Percentiles rank a stretch among this genome's conserved stretches.
phyloP scores from a whole-genome alignment of 2,797 vertebrate species.

The Pseudomugil tenellus region DNA sequence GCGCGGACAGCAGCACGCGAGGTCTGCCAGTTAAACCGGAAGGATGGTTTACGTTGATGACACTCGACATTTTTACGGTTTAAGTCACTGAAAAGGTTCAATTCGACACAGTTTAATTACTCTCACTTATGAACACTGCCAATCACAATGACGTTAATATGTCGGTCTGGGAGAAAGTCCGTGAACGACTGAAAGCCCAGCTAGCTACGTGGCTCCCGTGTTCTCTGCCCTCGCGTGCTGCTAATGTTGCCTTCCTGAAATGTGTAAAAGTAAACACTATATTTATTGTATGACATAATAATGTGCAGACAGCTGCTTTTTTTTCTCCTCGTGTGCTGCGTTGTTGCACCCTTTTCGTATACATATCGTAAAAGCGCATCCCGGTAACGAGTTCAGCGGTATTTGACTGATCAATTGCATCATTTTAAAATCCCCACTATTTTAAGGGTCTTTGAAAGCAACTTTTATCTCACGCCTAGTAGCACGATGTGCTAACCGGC shows the following conservation, averaged over 20 bases:
- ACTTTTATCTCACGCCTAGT: slow-evolving; percentile 20
- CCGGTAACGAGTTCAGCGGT: accelerated
- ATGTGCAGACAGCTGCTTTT: neutral
- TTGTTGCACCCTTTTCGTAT: neutral
- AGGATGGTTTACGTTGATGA: neutral
- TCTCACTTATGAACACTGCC: neutral
- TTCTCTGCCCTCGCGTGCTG: slow-evolving; percentile 25
- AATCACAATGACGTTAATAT: neutral
- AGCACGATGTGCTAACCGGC: slow-evolving; percentile 7
- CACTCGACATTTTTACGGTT: neutral
- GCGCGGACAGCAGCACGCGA: neutral
- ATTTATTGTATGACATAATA: too few species aligned
- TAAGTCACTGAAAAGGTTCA: neutral
- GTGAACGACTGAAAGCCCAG: neutral
- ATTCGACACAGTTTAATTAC: slow-evolving; percentile 4
- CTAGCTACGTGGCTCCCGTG: slow-evolving; percentile 53
- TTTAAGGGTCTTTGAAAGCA: slow-evolving; percentile 37
- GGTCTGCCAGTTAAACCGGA: neutral
- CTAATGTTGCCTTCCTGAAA: slow-evolving; percentile 37
- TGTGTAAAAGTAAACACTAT: neutral
- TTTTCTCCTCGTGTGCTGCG: neutral
- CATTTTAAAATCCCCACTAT: neutral
- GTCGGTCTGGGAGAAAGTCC: neutral
- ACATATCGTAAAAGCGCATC: neutral
- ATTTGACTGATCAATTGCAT: too few species aligned